Base-by-base conservation (phyloP, 1,140 invertebrate species). In the Drosophila sp. region DNA sequence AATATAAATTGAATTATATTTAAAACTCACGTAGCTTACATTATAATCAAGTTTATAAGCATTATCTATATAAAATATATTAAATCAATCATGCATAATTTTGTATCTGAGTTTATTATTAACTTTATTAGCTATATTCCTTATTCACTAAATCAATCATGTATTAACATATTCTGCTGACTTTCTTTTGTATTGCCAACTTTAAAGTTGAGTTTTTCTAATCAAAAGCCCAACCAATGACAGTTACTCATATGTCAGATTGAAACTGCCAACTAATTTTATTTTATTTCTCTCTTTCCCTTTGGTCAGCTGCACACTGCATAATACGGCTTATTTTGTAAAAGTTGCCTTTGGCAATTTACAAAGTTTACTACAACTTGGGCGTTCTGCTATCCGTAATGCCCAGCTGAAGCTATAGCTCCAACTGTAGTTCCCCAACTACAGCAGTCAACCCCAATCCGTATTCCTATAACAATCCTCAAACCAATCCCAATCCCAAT, bases 261-360 rank as follows among this genome's bases (percentile, higher is more conserved):
- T 72, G 25, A 51, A 72, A 61, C 70, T 72, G 63, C 16, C 40
- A 67, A 67, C 65, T 62, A 74, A 70, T 74, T 74, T 74, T 53
- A 74, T 74, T 74, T 74, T 74, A 58, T 56, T 70, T 56, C 34
- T 46, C 54, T 25, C 45, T 41, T 66, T 48, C 45, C 43, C 45
- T 32, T 50, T 67, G 77, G 58, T 78, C 40, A 64, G 59, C 46
- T 66, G 56, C 74, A 76, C 87, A 76, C 46, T 66, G 56, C 74
- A 76, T 86, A 76, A 87, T 76, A 82, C 78, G 82, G 82, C 83
- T 86, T 82, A 86, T 78, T 86, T 87, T 76, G 76, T 57, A 69
- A 87, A 86, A 87, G 78, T 86, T 86, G 82, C 83, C 76, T 78
- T 82, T 82, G 83, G 82, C 83, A 79, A 78, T 89, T 89, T 72